phyloP scores from a whole-genome alignment of 2,113 vertebrate genomes.

The Sterrhoptilus dennistouni region DNA sequence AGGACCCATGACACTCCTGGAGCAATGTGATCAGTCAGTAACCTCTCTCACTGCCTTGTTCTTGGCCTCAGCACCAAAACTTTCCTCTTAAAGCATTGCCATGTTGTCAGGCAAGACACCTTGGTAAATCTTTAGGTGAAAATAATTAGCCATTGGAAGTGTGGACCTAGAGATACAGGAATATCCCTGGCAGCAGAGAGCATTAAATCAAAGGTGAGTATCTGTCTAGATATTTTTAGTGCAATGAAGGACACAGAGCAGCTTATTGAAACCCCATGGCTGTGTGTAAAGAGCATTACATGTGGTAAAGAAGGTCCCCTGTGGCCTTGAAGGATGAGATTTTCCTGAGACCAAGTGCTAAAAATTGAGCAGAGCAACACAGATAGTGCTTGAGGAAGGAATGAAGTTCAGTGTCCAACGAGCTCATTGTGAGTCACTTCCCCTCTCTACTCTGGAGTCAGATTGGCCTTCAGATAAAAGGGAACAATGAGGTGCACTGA shows the following conservation, averaged over 20 bases:
- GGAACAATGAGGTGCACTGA: not conserved
- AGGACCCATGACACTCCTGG: not conserved
- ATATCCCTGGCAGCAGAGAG: not conserved
- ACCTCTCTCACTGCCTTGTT: not conserved
- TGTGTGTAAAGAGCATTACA: not conserved
- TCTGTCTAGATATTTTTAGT: not conserved
- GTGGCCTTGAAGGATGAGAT: not conserved
- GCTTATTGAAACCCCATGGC: not conserved
- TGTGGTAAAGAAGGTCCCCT: not conserved
- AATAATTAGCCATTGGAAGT: not conserved
- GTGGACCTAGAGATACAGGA: not conserved
- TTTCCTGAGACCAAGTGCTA: not conserved
- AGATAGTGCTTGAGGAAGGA: not conserved
- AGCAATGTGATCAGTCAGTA: not conserved
- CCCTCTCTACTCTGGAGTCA: not conserved
- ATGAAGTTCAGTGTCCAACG: fast-evolving
- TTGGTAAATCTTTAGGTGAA: not conserved
- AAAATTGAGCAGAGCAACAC: not conserved
- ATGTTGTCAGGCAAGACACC: not conserved
- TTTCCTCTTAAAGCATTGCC: not conserved
- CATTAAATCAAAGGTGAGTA: not conserved
- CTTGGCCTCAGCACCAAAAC: not conserved
- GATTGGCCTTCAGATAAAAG: not conserved
- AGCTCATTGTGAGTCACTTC: not conserved
- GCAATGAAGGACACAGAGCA: not conserved